Conservation (phyloP, 2,113 vertebrate species). For the Sprattus sprattus region DNA sequence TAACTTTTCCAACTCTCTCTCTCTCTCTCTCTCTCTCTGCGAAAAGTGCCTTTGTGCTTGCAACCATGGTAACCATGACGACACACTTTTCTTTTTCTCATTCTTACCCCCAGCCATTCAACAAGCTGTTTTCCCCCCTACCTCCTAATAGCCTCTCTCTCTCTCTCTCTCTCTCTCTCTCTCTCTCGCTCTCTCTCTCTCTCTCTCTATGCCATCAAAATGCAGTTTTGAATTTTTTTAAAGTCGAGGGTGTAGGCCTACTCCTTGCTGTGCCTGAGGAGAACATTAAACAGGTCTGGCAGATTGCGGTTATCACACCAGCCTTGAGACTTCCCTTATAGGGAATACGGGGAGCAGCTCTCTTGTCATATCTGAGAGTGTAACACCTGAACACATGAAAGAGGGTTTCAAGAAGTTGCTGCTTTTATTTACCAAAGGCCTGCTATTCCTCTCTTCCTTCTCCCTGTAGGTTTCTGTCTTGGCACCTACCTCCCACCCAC, state of each 20-base stretch:
- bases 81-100: not conserved
- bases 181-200: not conserved
- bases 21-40: not conserved
- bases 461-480: not conserved
- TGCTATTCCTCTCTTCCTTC: not conserved
- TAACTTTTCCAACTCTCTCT: not conserved
- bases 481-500: no score
- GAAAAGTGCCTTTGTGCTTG: not conserved
- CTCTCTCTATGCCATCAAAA: not conserved
- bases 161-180: not conserved
- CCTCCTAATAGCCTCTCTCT: not conserved
- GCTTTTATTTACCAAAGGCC: not conserved
- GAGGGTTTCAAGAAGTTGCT: not conserved
- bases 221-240: not conserved
- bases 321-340: not conserved
- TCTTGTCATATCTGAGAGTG: not conserved
- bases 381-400: slow-evolving; percentile 9
- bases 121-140: no score
- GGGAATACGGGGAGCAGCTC: not conserved
- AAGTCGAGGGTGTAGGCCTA: not conserved
- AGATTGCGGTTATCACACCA: not conserved
- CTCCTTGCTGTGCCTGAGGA: not conserved
- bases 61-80: no score
- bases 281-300: not conserved
- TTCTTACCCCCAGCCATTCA: not conserved